Evolutionary conservation across 2,797 vertebrate species (phyloP).

Genomic region (Sitta carolinensis): DNA sequence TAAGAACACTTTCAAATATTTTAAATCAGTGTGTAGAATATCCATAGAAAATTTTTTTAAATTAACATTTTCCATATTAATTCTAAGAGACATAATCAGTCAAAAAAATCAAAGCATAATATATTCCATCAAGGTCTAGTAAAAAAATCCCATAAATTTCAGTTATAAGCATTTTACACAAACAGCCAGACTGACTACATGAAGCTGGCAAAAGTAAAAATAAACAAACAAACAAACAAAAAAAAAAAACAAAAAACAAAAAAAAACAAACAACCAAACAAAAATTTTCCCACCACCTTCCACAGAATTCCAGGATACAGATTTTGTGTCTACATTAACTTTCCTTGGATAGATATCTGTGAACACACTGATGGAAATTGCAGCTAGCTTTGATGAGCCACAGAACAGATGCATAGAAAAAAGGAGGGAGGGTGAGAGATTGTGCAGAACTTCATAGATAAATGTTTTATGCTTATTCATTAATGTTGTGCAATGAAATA

Average conservation of each 20-base stretch:
- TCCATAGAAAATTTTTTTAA: not conserved
- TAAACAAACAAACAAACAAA: not conserved
- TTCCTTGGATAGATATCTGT: not conserved
- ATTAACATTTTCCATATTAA: not conserved
- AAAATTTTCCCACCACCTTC: not conserved
- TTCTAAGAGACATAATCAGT: not conserved
- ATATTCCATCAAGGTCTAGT: not conserved
- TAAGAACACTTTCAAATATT: not conserved
- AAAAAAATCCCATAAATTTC: not conserved
- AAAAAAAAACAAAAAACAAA: too few relatives aligned
- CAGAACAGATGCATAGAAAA: not conserved
- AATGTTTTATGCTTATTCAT: conserved; percentile 1
- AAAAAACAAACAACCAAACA: not conserved
- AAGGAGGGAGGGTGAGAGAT: not conserved
- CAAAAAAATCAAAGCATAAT: not conserved
- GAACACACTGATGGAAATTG: not conserved
- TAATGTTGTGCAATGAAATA: conserved; percentile 9
- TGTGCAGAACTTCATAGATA: not conserved
- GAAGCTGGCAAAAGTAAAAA: not conserved
- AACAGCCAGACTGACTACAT: not conserved
- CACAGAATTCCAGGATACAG: not conserved
- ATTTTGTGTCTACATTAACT: not conserved
- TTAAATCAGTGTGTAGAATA: not conserved
- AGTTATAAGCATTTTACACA: not conserved
- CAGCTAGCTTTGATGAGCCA: not conserved